Percentiles rank a stretch among this genome's conserved stretches.
phyloP scores from a whole-genome alignment of 2,797 vertebrate genomes.

The Leuciscus waleckii region DNA sequence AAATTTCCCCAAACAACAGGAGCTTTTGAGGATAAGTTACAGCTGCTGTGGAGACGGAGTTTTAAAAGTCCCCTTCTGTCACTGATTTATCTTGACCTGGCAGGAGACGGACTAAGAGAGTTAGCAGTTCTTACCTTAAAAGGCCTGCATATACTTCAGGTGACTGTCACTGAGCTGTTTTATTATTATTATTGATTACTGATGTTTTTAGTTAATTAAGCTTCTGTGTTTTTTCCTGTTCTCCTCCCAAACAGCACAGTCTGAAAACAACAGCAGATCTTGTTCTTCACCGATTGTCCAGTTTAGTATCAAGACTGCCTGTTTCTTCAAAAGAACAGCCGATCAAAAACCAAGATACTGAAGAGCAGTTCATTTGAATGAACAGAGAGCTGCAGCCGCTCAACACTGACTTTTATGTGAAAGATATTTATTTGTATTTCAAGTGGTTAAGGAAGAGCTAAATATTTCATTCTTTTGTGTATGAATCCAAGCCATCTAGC shows the following conservation, averaged over 20 bases:
- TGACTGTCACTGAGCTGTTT: slow-evolving; percentile 56
- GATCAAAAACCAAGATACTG: slow-evolving; percentile 36
- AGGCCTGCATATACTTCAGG: slow-evolving; percentile 91
- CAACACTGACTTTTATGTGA: background rate
- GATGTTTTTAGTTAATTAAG: background rate
- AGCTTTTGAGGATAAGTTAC: slow-evolving; percentile 70
- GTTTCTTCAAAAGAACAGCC: slow-evolving; percentile 55
- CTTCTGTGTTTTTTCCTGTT: background rate
- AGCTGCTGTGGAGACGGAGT: slow-evolving; percentile 84
- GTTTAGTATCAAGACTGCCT: slow-evolving; percentile 63
- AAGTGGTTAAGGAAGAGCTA: background rate
- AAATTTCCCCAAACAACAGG: slow-evolving; percentile 74
- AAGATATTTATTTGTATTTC: background rate
- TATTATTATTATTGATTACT: background rate
- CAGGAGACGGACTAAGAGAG: slow-evolving; percentile 86
- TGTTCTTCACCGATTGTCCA: slow-evolving; percentile 73
- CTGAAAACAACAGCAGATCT: slow-evolving; percentile 74
- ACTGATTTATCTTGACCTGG: slow-evolving; percentile 87
- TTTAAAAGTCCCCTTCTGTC: slow-evolving; percentile 90
- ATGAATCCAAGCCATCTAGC: background rate
- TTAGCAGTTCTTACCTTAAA: slow-evolving; percentile 88
- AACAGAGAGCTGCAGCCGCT: background rate
- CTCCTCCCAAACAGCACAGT: slow-evolving; percentile 72
- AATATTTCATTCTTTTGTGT: background rate
- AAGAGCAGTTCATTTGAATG: slow-evolving; percentile 41